These are phyloP conservation scores for Mimas tiliae DNA, from an alignment of 2,888 invertebrate species.

Conservation along the genomic window DNA sequence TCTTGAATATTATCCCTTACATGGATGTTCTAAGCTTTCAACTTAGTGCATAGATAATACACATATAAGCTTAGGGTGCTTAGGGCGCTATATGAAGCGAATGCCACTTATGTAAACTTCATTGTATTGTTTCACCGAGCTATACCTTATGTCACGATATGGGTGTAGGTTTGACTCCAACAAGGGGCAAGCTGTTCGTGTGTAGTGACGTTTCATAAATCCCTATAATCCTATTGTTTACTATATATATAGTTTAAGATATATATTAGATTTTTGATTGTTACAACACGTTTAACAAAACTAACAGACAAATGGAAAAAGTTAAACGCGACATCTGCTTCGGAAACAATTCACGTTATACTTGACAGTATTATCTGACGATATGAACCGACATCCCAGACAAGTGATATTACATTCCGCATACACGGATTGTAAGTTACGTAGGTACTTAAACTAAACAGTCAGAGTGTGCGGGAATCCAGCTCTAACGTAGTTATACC, in stretches of 20 bases:
- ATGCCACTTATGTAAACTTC: neutral
- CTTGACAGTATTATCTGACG: conserved; percentile 4
- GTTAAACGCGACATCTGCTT: conserved; percentile 6
- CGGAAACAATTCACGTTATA: neutral
- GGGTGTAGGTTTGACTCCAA: neutral
- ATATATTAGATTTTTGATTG: too few species aligned
- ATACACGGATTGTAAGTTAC: conserved; percentile 45
- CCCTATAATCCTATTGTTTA: too few species aligned
- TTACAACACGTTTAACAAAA: too few species aligned
- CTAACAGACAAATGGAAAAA: conserved; percentile 5
- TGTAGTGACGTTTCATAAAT: too few species aligned
- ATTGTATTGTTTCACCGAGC: neutral
- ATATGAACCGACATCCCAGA: conserved; percentile 28
- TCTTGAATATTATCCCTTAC: neutral
- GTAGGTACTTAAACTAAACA: conserved; percentile 51
- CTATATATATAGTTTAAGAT: too few species aligned
- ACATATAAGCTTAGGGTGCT: too few species aligned
- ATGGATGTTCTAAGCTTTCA: neutral
- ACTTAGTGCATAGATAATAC: too few species aligned
- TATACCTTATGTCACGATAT: neutral
- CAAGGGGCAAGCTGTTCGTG: too few species aligned
- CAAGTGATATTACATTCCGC: conserved; percentile 54
- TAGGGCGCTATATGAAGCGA: neutral
- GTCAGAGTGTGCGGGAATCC: conserved; percentile 49
- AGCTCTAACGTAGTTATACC: conserved; percentile 25